Conservation (phyloP, 1,140 invertebrate genomes). For the Samia ricini region DNA sequence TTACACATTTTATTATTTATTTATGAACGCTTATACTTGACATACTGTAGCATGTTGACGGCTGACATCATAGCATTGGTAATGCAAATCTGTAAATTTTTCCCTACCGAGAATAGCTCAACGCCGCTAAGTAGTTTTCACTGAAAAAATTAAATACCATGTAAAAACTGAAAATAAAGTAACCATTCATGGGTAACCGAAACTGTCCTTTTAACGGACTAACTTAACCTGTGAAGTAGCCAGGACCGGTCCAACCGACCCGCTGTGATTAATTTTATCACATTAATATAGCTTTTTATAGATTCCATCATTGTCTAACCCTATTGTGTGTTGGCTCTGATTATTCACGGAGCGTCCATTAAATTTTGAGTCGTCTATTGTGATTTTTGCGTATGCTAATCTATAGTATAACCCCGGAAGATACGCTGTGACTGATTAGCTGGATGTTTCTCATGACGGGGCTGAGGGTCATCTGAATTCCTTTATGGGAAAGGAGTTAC, state of each 20-base stretch:
- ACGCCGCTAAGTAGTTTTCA: too few species aligned
- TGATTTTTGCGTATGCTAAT: slow-evolving; percentile 70
- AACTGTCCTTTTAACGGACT: slow-evolving; percentile 45
- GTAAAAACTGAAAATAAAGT: slow-evolving; percentile 2
- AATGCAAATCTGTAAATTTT: too few species aligned
- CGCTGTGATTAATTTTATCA: slow-evolving; percentile 50
- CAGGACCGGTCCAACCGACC: slow-evolving; percentile 56
- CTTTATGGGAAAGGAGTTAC: slow-evolving; percentile 27
- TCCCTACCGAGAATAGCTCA: too few species aligned
- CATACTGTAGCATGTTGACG: too few species aligned
- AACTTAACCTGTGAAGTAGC: slow-evolving; percentile 26
- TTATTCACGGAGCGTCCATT: slow-evolving; percentile 63
- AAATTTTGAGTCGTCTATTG: slow-evolving; percentile 59
- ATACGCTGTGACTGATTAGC: slow-evolving; percentile 63
- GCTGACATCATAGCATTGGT: too few species aligned
- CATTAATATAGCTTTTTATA: slow-evolving; percentile 67
- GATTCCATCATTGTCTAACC: slow-evolving; percentile 61
- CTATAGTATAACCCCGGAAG: slow-evolving; percentile 37
- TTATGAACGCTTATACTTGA: too few species aligned
- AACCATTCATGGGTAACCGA: slow-evolving; percentile 18
- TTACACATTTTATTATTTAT: too few species aligned
- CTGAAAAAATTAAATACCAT: slow-evolving; percentile 51
- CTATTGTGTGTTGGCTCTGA: slow-evolving; percentile 50
- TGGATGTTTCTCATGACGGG: slow-evolving; percentile 36
- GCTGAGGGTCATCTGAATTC: slow-evolving; percentile 38